These are phyloP conservation scores for Schmidtea mediterranea DNA, from an alignment of 1,140 invertebrate genomes.

Conservation along the genomic window DNA sequence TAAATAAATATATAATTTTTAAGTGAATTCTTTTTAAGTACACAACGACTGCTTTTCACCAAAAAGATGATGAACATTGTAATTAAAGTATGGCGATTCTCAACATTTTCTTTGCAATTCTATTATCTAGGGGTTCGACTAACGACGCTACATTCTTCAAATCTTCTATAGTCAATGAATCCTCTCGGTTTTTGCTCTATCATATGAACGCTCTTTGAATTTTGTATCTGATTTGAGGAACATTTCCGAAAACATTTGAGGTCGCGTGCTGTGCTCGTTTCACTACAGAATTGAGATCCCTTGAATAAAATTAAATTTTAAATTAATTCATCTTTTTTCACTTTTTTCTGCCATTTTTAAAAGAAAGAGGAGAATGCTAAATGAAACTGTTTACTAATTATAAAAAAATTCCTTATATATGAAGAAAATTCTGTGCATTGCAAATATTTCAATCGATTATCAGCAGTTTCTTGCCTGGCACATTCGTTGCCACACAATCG, in stretches of 20 bases:
- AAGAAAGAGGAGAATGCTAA: no score
- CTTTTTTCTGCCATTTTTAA: no score
- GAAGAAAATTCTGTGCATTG: no score
- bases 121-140: constrained; percentile 51
- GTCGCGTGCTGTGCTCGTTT: constrained; percentile 1
- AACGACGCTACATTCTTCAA: constrained; percentile 70
- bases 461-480: no score
- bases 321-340: no score
- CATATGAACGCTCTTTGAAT: constrained; percentile 85
- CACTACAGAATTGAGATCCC: background rate
- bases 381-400: no score
- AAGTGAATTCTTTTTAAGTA: constrained; percentile 1
- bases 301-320: no score
- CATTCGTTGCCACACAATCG: no score
- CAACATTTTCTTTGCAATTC: constrained; percentile 64
- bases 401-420: no score
- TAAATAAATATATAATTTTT: no score
- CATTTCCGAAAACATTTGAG: constrained; percentile 18
- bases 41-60: constrained; percentile 32
- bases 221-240: constrained; percentile 71
- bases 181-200: constrained; percentile 96
- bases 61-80: constrained; percentile 67
- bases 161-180: constrained; percentile 76
- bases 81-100: constrained; percentile 69
- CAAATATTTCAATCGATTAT: no score